Evolutionary conservation across 2,888 invertebrate genomes (phyloP).

Genomic region (Ctena decussata): DNA sequence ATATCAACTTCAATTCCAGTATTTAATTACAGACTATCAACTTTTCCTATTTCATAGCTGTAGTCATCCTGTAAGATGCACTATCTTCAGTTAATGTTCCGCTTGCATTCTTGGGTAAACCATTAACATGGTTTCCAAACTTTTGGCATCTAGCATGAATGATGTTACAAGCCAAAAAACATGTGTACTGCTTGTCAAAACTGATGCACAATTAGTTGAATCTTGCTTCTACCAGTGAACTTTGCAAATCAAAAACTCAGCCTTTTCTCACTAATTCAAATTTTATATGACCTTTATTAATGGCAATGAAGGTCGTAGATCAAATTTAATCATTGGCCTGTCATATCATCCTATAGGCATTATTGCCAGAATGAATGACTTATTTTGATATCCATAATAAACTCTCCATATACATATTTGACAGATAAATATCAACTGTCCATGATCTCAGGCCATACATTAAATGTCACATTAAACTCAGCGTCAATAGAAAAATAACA

Average conservation of each 20-base stretch:
- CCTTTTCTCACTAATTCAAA: neutral
- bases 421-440: neutral
- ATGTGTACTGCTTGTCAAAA: neutral
- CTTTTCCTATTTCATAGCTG: too few relatives aligned
- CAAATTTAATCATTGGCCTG: neutral
- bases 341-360: neutral
- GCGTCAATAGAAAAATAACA: neutral
- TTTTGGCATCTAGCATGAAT: conserved; percentile 4
- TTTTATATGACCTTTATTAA: conserved; percentile 12
- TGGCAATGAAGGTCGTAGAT: neutral
- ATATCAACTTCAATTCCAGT: too few relatives aligned
- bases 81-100: neutral
- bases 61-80: neutral
- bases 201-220: neutral
- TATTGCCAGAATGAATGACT: neutral
- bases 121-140: neutral
- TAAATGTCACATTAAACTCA: neutral
- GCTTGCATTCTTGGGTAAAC: neutral
- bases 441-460: neutral
- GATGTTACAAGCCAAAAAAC: neutral
- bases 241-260: neutral
- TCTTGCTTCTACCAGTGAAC: neutral
- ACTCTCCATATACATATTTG: neutral
- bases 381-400: neutral
- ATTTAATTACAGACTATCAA: too few relatives aligned